A percentile compares a stretch with the other conserved stretches of the same genome.
These are phyloP conservation scores for Spea hammondii DNA, from an alignment of 2,797 vertebrate species.

Conservation along the genomic window DNA sequence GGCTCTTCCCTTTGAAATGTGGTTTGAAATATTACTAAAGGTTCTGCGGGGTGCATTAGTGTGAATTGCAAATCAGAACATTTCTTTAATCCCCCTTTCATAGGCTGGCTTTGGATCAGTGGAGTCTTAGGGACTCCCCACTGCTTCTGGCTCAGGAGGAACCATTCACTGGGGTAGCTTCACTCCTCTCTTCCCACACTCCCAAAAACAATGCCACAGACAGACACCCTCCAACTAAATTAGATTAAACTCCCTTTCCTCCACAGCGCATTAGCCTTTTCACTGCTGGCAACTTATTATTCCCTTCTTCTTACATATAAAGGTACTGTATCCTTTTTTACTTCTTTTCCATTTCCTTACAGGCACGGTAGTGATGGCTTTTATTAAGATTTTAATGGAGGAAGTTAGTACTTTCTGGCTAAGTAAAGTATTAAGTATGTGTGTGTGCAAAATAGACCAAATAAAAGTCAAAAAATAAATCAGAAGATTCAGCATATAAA, in stretches of 20 bases:
- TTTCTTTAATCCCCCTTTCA: constrained; percentile 97
- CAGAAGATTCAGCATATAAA: neutral
- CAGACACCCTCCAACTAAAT: constrained; percentile 92
- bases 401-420: constrained; percentile 1
- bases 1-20: constrained; percentile 67
- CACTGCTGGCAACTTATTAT: constrained; percentile 78
- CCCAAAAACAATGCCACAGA: constrained; percentile 78
- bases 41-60: constrained; percentile 88
- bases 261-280: constrained; percentile 89
- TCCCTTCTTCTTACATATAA: constrained; percentile 64
- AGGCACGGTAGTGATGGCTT: constrained; percentile 11
- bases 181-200: constrained; percentile 97
- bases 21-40: constrained; percentile 87
- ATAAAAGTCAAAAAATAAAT: constrained; percentile 9
- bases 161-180: constrained; percentile 84
- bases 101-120: constrained; percentile 86
- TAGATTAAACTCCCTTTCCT: constrained; percentile 95
- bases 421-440: constrained; percentile 1
- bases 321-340: constrained; percentile 62
- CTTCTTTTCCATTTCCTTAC: constrained; percentile 28
- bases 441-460: neutral
- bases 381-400: constrained; percentile 10
- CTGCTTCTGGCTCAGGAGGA: constrained; percentile 90
- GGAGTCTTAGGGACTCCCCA: constrained; percentile 87
- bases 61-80: constrained; percentile 96